These are phyloP conservation scores for Candoia aspera DNA, from an alignment of 2,113 vertebrate genomes.

Conservation along the genomic window DNA sequence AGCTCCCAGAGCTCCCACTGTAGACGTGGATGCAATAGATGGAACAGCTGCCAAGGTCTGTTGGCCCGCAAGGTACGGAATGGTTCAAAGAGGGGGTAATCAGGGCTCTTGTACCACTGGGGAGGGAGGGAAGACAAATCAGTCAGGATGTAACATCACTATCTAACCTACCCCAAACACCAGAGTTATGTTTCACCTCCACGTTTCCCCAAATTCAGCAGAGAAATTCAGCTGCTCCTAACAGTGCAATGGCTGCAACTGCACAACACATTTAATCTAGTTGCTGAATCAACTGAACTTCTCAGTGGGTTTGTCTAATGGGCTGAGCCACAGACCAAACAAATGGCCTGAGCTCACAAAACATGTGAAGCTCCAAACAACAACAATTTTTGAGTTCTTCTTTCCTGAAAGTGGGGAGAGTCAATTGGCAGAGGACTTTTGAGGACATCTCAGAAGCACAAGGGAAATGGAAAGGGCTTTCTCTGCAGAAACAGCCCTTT, in stretches of 20 bases:
- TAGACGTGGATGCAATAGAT: conserved; percentile 77
- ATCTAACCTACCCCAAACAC: not conserved
- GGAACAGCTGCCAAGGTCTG: conserved; percentile 78
- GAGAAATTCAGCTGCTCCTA: not conserved
- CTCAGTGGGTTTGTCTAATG: not conserved
- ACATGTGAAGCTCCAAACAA: not conserved
- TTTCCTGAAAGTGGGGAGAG: not conserved
- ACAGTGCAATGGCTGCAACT: not conserved
- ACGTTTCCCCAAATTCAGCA: not conserved
- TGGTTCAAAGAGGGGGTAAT: conserved; percentile 81
- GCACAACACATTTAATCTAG: not conserved
- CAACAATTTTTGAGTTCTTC: not conserved
- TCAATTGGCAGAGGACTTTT: not conserved
- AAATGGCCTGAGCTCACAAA: not conserved
- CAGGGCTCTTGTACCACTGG: conserved; percentile 79
- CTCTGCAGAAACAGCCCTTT: not conserved
- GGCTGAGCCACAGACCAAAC: not conserved
- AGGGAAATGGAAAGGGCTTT: not conserved
- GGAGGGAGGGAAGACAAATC: not conserved
- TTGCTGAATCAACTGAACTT: not conserved
- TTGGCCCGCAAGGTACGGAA: conserved; percentile 75
- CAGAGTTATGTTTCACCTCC: not conserved
- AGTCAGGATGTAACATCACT: not conserved
- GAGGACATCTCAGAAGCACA: not conserved
- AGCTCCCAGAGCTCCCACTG: conserved; percentile 80